Base-by-base conservation (phyloP, 2,797 vertebrate species). In the Ctenochaetus hawaiiensis region DNA sequence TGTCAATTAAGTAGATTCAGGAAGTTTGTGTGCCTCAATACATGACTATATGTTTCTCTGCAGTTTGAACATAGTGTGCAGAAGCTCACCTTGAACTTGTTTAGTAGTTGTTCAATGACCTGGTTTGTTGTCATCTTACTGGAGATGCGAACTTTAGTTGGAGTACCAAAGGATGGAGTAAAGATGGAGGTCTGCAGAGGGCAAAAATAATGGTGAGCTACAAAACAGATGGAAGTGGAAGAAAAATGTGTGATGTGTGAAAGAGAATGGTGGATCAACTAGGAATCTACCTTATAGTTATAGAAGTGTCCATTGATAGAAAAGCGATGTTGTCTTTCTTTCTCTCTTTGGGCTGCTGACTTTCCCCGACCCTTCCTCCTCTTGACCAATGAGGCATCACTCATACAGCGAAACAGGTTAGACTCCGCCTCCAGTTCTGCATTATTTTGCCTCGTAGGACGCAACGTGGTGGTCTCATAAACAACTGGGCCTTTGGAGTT, bases 271-370 rank as follows among this genome's bases (percentile, higher is more conserved):
- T n/a, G 2, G 18, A 0, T 4, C 34, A 4, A 20, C 22, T 9
- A 18, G n/a, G 26, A 20, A 71, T 23, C 1, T 13, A 94, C 95
- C 91, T 95, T 95, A 34, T 95, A 94, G 89, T 98, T 96, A 75
- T 98, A 99, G 89, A 97, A 97, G 81, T 98, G 98, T 44, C 97
- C 97, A 0, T 99, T 98, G 80, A 98, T 99, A 0, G 97, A 99
- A 69, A 97, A 97, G 60, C 97, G 95, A 69, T 96, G 96, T 0
- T 94, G 94, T 57, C 90, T 93, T 7, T 91, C 91, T 73, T 83
- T 93, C 88, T 94, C 92, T 77, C 84, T 83, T 72, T 96, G 89
- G 0, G 81, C 81, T 0, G 77, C 83, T 0, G 86, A 86, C 85
- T 94, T 95, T 8, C 81, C 75, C 62, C 83, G 85, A 3, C 76